Conservation (phyloP, 2,888 invertebrate genomes). For the Agrotis exclamationis region DNA sequence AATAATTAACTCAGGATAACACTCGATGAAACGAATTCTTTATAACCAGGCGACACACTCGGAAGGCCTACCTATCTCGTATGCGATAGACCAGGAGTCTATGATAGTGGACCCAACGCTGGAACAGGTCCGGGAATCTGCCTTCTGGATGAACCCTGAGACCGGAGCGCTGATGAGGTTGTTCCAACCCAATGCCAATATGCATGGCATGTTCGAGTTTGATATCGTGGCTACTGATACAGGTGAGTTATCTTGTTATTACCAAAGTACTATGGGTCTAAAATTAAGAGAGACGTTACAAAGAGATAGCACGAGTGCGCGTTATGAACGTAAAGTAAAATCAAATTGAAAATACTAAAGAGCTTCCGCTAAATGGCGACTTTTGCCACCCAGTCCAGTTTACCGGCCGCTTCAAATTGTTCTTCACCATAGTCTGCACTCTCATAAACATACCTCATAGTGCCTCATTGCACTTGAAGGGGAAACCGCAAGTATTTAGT, state of each 20-base stretch:
- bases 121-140: slow-evolving; percentile 76
- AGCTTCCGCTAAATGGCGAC: too few relatives aligned
- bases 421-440: too few relatives aligned
- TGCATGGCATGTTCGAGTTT: slow-evolving; percentile 92
- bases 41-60: slow-evolving; percentile 91
- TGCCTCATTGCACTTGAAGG: too few relatives aligned
- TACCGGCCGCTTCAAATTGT: too few relatives aligned
- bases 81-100: slow-evolving; percentile 78
- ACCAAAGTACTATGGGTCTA: too few relatives aligned
- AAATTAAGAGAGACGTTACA: too few relatives aligned
- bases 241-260: slow-evolving; percentile 71
- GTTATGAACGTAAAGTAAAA: too few relatives aligned
- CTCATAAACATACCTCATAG: too few relatives aligned
- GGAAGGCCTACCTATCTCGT: slow-evolving; percentile 85
- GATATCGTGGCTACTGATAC: slow-evolving; percentile 89
- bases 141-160: slow-evolving; percentile 81
- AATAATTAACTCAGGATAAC: neutral
- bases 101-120: slow-evolving; percentile 86
- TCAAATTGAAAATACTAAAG: too few relatives aligned
- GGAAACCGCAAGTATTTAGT: too few relatives aligned
- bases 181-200: slow-evolving; percentile 88
- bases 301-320: too few relatives aligned
- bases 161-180: slow-evolving; percentile 88
- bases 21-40: neutral
- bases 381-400: too few relatives aligned